A percentile compares a stretch with the other conserved stretches of the same genome.
phyloP scores from a whole-genome alignment of 1,140 invertebrate species.

The Polypedilum pembai region DNA sequence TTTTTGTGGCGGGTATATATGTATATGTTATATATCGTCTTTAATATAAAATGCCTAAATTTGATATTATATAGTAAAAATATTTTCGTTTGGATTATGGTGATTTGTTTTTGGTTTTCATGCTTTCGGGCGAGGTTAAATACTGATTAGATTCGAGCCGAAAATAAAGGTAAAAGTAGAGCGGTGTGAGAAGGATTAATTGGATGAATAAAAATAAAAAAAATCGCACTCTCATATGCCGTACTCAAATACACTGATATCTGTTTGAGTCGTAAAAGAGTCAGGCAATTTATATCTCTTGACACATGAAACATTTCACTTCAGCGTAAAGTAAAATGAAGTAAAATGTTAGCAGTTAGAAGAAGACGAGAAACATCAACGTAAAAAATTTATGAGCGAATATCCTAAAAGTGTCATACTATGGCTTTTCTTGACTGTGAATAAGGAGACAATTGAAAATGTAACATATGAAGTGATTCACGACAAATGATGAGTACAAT shows the following conservation, averaged over 20 bases:
- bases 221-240: neutral
- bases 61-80: too few relatives aligned
- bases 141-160: neutral
- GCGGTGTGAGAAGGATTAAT: neutral
- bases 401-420: conserved; percentile 5
- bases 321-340: neutral
- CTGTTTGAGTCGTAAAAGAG: conserved; percentile 3
- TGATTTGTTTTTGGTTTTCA: neutral
- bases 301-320: neutral
- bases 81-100: too few relatives aligned
- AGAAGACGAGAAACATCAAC: neutral
- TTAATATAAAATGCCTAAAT: too few relatives aligned
- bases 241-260: neutral
- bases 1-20: too few relatives aligned
- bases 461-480: neutral
- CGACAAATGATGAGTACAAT: too few relatives aligned
- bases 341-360: neutral
- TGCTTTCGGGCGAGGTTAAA: neutral
- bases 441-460: neutral
- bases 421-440: neutral
- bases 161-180: neutral
- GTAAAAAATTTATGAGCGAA: conserved; percentile 18
- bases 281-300: conserved; percentile 5
- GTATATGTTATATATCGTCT: too few relatives aligned
- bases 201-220: neutral